Evolutionary conservation across 2,797 vertebrate genomes (phyloP).

Genomic region (Ctenopoma kingsleyae): DNA sequence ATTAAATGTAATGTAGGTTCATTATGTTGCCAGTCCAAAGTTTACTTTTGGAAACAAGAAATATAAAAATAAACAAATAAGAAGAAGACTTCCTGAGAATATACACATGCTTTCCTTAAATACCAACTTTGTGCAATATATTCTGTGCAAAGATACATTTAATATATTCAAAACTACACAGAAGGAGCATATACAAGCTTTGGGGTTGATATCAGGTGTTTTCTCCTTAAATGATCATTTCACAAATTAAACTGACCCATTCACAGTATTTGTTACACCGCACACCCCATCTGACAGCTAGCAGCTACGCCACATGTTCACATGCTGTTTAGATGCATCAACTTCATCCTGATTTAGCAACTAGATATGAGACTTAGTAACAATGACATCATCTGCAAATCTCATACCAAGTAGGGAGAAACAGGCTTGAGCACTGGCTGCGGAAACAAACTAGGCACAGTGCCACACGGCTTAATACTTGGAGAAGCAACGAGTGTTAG

Average conservation of each 20-base stretch:
- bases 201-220: background rate
- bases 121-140: background rate
- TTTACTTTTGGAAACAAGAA: background rate
- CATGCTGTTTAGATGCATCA: conserved; percentile 34
- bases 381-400: conserved; percentile 54
- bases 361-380: conserved; percentile 33
- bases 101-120: background rate
- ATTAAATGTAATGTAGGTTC: background rate
- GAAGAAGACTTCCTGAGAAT: background rate
- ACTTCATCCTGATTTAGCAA: conserved; percentile 31
- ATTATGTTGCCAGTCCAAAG: background rate
- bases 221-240: background rate
- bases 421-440: conserved; percentile 44
- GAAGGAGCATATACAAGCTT: background rate
- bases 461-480: conserved; percentile 43
- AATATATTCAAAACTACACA: no score
- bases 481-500: conserved; percentile 38
- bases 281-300: conserved; percentile 20
- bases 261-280: conserved; percentile 12
- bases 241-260: conserved; percentile 2
- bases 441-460: conserved; percentile 44
- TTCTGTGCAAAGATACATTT: background rate
- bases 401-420: conserved; percentile 33
- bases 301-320: conserved; percentile 22
- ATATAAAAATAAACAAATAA: background rate